Base-by-base conservation (phyloP, 2,797 vertebrate genomes). In the Coccyzus lansbergi region DNA sequence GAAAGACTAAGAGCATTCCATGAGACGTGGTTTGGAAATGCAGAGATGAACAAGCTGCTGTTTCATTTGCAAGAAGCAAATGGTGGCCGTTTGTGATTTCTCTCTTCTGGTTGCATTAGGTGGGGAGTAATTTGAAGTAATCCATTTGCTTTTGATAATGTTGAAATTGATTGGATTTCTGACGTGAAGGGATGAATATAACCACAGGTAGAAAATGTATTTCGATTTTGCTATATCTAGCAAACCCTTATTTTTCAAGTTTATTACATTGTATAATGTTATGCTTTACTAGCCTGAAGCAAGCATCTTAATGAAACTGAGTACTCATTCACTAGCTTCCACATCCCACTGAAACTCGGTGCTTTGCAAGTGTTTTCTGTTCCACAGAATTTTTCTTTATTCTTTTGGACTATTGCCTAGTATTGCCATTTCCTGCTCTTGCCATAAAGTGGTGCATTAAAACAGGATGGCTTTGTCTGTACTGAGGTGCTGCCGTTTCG, bases 391-490 rank as follows among this genome's bases (percentile, higher is more conserved):
- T 83, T 94, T 86, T 46, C 62, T 69, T 81, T 56, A 5, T 10
- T 51, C 79, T 82, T 62, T 92, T 92, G 72, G 15, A 24, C 77
- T 44, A 0, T n/a, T 81, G 48, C 88, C 74, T 48, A 13, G 36
- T 7, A 3, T 81, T 90, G 18, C 58, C 40, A 5, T 81, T 94
- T 70, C 38, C 31, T 34, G 59, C 24, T 92, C 34, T 60, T 51
- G 42, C 69, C 55, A 22, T 92, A 3, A 79, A 90, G 74, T 28
- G 10, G 15, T 67, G 11, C 2, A 1, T 53, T 90, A 22, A 74
- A 70, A 95, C 86, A 96, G 93, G 48, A 13, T 46, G 74, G 38
- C 83, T 94, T 95, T 95, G 96, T 96, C 62, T 1, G 0, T 33
- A 62, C 71, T 74, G 38, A 68, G 60, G 42, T 8, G 2, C 24